Evolutionary conservation across 1,140 invertebrate species (phyloP), one percentile per base, ranked within the genome.

Genomic region (Orchesella cincta): DNA sequence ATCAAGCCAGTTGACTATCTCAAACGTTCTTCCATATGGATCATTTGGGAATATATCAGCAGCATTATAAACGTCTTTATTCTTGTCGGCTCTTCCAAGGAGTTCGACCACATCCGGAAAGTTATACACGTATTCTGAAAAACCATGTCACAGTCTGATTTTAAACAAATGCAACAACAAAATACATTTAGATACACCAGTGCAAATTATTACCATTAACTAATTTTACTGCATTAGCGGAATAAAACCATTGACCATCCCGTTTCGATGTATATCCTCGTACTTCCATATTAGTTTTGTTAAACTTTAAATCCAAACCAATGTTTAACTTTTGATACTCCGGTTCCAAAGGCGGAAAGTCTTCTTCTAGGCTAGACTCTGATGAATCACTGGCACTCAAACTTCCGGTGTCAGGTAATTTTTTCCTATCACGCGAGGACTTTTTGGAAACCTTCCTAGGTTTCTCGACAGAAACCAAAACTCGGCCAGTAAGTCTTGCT

Each of bases 261-360:
- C 71, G 71, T 51, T 89, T 79, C 1, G 73, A 88, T 0, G 95
- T 95, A 84, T 92, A 97, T 14, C 94, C 95, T 33, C 81, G 83
- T 83, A 92, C 91, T 86, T 92, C 89, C 84, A 89, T 86, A 80
- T 90, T 91, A 46, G 85, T 91, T 85, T 93, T 95, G 73, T 92
- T 94, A 82, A 93, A 95, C 85, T 98, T 98, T 0, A 99, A 87
- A 85, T 96, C 94, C 16, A 98, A 87, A 0, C 96, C 97, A 34
- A 98, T 89, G 84, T 98, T 98, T 29, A 91, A 84, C 36, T 78
- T 81, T 83, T 91, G 92, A n/a, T 85, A 85, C 5, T 84, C 82
- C 78, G 86, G 85, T 64, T 87, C 85, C 18, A 81, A 79, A 0
- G 57, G 29, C 12, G 51, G 73, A 57, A 76, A 76, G 20, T 82